Evolutionary conservation across 2,797 vertebrate genomes (phyloP).

Genomic region (Rhyacichthys aspro): DNA sequence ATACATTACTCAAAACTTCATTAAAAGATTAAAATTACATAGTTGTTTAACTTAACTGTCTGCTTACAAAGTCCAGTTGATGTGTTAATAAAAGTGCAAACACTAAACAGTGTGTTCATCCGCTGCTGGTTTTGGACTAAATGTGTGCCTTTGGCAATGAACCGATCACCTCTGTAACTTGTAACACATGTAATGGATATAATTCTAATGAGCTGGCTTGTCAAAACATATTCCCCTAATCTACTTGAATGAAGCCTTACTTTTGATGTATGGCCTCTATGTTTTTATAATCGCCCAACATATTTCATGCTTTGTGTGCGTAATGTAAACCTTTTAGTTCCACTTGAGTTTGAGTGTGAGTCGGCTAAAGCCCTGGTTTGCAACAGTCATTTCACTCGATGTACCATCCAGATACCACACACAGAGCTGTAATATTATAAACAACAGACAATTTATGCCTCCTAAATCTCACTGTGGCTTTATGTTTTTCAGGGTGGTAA

Average conservation of each 20-base stretch:
- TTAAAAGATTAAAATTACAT: too few relatives aligned
- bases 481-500: constrained; percentile 84
- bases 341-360: background rate
- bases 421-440: constrained; percentile 10
- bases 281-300: constrained; percentile 6
- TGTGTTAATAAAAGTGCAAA: background rate
- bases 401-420: constrained; percentile 10
- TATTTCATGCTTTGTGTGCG: constrained; percentile 20
- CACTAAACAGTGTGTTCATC: background rate
- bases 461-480: constrained; percentile 23
- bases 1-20: too few relatives aligned
- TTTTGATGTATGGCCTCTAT: constrained; percentile 27
- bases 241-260: constrained; percentile 3
- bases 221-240: constrained; percentile 7
- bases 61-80: background rate
- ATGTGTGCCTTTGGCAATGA: background rate
- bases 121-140: background rate
- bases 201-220: constrained; percentile 6
- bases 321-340: constrained; percentile 39
- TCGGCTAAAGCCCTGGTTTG: too few relatives aligned
- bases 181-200: constrained; percentile 13
- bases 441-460: too few relatives aligned
- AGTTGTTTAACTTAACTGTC: too few relatives aligned
- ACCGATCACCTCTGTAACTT: constrained; percentile 6
- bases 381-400: too few relatives aligned